Conservation (phyloP, 2,888 invertebrate species). For the Nezara viridula region DNA sequence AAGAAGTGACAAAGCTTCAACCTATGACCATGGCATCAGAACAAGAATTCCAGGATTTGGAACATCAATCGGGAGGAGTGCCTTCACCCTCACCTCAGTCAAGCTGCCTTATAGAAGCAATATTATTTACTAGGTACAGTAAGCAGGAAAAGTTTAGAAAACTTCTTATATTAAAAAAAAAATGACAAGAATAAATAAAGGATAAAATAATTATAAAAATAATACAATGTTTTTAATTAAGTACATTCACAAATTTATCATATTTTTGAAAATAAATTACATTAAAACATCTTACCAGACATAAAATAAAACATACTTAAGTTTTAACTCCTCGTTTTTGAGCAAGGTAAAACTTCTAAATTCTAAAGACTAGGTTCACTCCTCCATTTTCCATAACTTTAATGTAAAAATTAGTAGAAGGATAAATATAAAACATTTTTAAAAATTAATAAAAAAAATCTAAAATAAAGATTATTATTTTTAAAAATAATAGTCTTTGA, state of each 20-base stretch:
- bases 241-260: neutral
- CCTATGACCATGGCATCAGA: no score
- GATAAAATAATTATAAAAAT: conserved; percentile 1
- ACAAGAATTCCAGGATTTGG: no score
- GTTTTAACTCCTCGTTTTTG: neutral
- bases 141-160: no score
- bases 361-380: conserved; percentile 55
- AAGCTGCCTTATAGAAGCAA: no score
- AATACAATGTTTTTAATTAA: neutral
- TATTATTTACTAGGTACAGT: no score
- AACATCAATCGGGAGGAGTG: no score
- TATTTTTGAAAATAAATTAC: neutral
- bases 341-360: conserved; percentile 3
- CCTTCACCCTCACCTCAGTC: no score
- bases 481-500: neutral
- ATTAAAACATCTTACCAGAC: neutral
- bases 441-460: neutral
- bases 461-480: neutral
- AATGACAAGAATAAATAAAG: neutral
- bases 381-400: conserved; percentile 42
- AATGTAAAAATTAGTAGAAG: neutral
- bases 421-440: neutral
- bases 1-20: no score
- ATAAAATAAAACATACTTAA: neutral
- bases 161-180: neutral